Percentiles rank a stretch among this genome's conserved stretches.
Conservation (phyloP, 2,113 vertebrate genomes). For the Copsychus sechellarum region DNA sequence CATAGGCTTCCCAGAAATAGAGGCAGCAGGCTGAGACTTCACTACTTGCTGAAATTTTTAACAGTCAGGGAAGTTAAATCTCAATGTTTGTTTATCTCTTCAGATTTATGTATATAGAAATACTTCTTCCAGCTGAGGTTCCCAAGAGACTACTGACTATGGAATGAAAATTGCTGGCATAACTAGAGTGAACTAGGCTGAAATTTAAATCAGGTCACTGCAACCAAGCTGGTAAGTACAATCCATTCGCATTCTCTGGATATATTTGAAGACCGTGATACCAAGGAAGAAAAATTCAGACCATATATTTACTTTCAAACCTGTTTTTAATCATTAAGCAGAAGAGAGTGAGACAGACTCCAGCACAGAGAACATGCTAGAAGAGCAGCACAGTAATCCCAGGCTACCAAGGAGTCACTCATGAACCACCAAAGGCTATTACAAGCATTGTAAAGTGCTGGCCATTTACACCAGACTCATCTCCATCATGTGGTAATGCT, state of each 20-base stretch:
- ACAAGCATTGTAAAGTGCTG: not conserved
- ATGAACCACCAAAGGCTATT: not conserved
- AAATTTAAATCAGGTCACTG: not conserved
- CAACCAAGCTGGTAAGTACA: not conserved
- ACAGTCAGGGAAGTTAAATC: not conserved
- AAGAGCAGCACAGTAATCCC: not conserved
- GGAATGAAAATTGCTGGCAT: not conserved
- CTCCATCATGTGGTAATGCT: not conserved
- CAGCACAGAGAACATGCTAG: not conserved
- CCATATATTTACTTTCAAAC: not conserved
- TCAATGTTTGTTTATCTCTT: not conserved
- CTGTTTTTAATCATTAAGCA: not conserved
- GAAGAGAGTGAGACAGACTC: not conserved
- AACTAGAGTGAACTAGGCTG: not conserved
- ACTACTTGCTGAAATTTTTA: not conserved
- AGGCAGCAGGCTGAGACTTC: not conserved
- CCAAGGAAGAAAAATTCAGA: not conserved
- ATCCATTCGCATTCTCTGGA: not conserved
- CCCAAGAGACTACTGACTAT: not conserved
- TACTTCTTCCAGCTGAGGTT: not conserved
- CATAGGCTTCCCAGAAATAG: slow-evolving; percentile 3
- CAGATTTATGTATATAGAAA: not conserved
- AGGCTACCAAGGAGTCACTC: not conserved
- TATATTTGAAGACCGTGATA: not conserved
- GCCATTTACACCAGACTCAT: not conserved